Evolutionary conservation across 2,797 vertebrate species (phyloP), one percentile per base, ranked within the genome.

Genomic region (Limnodromus scolopaceus): DNA sequence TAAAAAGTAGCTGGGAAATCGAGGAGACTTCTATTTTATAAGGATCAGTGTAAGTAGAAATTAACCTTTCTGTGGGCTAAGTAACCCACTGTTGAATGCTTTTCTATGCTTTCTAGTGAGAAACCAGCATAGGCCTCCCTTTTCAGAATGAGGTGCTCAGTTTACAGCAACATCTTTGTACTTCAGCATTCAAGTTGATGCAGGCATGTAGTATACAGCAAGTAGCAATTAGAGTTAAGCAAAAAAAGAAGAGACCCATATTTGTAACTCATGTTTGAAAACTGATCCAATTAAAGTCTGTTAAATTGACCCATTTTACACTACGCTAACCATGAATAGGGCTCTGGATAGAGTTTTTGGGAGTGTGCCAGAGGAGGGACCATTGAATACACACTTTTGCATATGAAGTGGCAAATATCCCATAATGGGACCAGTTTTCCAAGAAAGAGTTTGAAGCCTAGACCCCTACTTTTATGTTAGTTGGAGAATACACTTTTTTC

Each of bases 251-350:
- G 95, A 95, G 80, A 84, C 83, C 64, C 57, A 43, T 93, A 95
- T 95, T 95, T 96, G 79, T 93, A 95, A 86, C 80, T 95, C 93
- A 49, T 92, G 90, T 93, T 91, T 97, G 95, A 95, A 96, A 97
- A 96, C 93, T 94, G 91, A 95, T 96, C 93, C 95, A 95, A 94
- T 92, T 96, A 90, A 91, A 96, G 80, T 82, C 92, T 89, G 77
- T 96, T 95, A 96, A 96, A 96, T 87, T 95, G 90, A 91, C 94
- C 83, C 70, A 89, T 96, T 97, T 95, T 96, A 95, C 93, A 95
- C 90, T 93, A 90, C 25, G 0, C 66, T 97, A 91, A 88, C 55
- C 77, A 91, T 96, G 95, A 96, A 95, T 96, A 95, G 92, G 49
- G 84, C 93, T 83, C 92, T 94, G 93, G 93, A 68, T 76, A 77